Evolutionary conservation across 2,797 vertebrate genomes (phyloP).

Genomic region (Lepus townsendii): DNA sequence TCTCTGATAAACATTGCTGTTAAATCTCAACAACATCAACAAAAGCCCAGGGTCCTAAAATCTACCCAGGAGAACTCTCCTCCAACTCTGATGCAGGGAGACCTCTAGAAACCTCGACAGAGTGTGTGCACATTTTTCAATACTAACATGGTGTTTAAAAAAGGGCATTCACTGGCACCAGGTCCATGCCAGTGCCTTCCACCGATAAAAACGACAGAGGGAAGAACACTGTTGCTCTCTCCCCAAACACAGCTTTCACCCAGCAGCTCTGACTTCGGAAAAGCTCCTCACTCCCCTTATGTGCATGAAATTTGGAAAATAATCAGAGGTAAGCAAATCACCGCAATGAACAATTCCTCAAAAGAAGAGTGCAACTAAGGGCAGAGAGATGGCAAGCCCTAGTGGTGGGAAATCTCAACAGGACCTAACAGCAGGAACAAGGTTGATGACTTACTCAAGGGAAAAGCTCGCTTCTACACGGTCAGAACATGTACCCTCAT

Average conservation of each 20-base stretch:
- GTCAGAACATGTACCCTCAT: neutral
- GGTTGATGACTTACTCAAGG: neutral
- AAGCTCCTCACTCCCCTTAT: neutral
- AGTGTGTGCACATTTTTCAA: neutral
- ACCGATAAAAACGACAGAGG: neutral
- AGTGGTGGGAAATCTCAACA: conserved; percentile 51
- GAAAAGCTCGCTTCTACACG: neutral
- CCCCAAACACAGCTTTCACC: neutral
- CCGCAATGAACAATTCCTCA: neutral
- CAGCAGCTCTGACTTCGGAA: neutral
- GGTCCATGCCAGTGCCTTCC: neutral
- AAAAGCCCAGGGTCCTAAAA: neutral
- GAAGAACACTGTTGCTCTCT: neutral
- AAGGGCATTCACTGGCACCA: neutral
- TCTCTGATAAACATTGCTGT: too few species aligned
- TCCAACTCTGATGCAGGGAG: neutral
- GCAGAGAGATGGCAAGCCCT: neutral
- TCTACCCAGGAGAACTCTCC: neutral
- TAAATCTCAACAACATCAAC: too few species aligned
- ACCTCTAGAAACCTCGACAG: neutral
- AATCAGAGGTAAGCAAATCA: conserved; percentile 13
- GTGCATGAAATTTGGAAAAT: conserved; percentile 23
- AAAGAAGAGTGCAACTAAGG: neutral
- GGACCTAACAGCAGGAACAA: conserved; percentile 17
- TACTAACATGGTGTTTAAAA: neutral